phyloP scores from a whole-genome alignment of 2,797 vertebrate species.

The Mallotus villosus region DNA sequence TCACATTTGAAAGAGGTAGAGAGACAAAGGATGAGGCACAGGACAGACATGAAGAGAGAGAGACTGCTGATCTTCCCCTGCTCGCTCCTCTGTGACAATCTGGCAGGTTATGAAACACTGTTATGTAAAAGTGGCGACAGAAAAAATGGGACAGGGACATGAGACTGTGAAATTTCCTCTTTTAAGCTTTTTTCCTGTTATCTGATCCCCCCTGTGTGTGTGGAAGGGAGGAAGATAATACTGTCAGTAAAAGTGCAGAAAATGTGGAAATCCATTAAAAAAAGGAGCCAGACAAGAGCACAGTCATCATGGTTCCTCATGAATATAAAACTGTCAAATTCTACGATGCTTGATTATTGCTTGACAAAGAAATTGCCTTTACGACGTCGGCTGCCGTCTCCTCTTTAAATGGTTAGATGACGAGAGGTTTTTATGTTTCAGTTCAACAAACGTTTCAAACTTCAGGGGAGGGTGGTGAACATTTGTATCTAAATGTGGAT shows the following conservation, averaged over 20 bases:
- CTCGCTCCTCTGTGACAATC: conserved; percentile 46
- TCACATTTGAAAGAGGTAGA: not conserved
- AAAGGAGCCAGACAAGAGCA: not conserved
- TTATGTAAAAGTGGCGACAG: conserved; percentile 56
- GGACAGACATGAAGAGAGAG: not conserved
- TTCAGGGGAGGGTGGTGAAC: not conserved
- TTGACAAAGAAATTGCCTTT: not conserved
- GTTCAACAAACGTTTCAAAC: not conserved
- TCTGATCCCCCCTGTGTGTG: conserved; percentile 3
- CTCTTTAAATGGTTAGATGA: not conserved
- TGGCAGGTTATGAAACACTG: conserved; percentile 68
- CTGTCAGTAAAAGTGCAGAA: not conserved
- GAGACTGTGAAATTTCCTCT: conserved; percentile 36
- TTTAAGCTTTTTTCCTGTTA: conserved; percentile 13
- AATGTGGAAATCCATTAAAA: not conserved
- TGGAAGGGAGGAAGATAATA: not conserved
- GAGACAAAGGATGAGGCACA: no score
- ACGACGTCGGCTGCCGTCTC: not conserved
- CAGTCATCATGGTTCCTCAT: not conserved
- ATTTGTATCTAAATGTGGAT: conserved; percentile 30
- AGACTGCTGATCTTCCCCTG: conserved; percentile 25
- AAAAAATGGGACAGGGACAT: conserved; percentile 39
- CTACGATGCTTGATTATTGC: not conserved
- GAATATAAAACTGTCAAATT: not conserved
- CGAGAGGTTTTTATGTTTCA: no score